Base-by-base conservation (phyloP, 2,888 invertebrate species). In the Dicyrtoma fusca region DNA sequence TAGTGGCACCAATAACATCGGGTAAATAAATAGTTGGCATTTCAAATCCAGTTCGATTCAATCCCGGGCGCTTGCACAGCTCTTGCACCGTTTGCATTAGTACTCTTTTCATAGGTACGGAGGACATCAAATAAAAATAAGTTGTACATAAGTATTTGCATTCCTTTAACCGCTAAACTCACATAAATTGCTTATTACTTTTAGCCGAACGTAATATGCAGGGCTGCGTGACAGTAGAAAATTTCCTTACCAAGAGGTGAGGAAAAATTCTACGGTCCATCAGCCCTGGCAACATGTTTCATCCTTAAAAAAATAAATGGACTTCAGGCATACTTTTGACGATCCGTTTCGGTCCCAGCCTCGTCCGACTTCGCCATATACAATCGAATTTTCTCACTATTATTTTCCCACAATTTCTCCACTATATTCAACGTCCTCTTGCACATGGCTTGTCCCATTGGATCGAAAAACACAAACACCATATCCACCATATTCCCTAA, bases 41-140 rank as follows among this genome's bases (percentile, higher is more conserved):
- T 75, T 87, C 86, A 82, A 87, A 87, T 1, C 87, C 86, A 21
- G 85, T 85, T 71, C 85, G 82, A 79, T 87, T 87, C 51, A 87
- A 81, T n/a, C 86, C 86, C 14, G 86, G 86, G 59, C 87, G 81
- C 80, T 87, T 87, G 79, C 87, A 87, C 63, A 87, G 81, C 79
- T 87, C 87, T 81, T 87, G 87, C 1, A 87, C 87, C 74, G 87
- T 87, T 82, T 87, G 87, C 87, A 87, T 87, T 84, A 87, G 84
- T 1, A 87, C 87, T 74, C 87, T 83, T 10, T 13, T 11, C 63
- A 11, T 74, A 76, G 62, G 11, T 61, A 53, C 42, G 49, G 42
- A 55, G 47, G 64, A 23, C 11, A 14, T 11, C 45, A 45, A 14
- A 45, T 11, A 11, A 11, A 45, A 45, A 34, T 34, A 34, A 34